A percentile compares a stretch with the other conserved stretches of the same genome.
These are phyloP conservation scores for Propithecus deckenii DNA, from an alignment of 2,797 vertebrate genomes.

Conservation along the genomic window DNA sequence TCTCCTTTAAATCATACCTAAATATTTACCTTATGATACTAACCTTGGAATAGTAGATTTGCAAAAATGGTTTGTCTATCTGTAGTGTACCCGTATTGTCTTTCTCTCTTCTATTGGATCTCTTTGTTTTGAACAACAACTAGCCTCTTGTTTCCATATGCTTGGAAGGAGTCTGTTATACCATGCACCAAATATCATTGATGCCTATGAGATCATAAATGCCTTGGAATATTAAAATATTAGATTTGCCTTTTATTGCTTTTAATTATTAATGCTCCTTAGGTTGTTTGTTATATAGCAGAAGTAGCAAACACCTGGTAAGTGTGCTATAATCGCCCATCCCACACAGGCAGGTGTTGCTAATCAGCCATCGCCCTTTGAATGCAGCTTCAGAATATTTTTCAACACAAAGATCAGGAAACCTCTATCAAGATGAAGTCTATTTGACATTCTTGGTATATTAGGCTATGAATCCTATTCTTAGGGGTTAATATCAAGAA, in stretches of 20 bases:
- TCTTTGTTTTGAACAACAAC: slow-evolving; percentile 23
- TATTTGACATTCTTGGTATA: slow-evolving; percentile 55
- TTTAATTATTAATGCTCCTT: slow-evolving; percentile 29
- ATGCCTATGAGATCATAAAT: not conserved
- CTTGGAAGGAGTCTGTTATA: slow-evolving; percentile 20
- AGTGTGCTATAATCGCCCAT: not conserved
- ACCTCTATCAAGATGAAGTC: slow-evolving; percentile 55
- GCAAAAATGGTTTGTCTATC: not conserved
- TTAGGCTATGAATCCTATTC: slow-evolving; percentile 54
- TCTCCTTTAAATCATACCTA: slow-evolving; percentile 47
- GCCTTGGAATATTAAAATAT: slow-evolving; percentile 49
- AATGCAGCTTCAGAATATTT: slow-evolving; percentile 54
- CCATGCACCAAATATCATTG: not conserved
- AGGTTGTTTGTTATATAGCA: not conserved
- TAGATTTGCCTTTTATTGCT: not conserved
- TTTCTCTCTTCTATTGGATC: slow-evolving; percentile 13
- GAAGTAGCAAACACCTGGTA: not conserved
- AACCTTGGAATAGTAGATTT: slow-evolving; percentile 34
- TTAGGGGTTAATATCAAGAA: slow-evolving; percentile 66
- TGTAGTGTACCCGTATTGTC: not conserved
- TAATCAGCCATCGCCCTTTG: slow-evolving; percentile 15
- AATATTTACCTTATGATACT: not conserved
- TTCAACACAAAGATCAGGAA: slow-evolving; percentile 38
- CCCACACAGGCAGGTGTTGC: not conserved
- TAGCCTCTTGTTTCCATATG: slow-evolving; percentile 30